These are phyloP conservation scores for Strix uralensis DNA, from an alignment of 2,113 vertebrate genomes.

Conservation along the genomic window DNA sequence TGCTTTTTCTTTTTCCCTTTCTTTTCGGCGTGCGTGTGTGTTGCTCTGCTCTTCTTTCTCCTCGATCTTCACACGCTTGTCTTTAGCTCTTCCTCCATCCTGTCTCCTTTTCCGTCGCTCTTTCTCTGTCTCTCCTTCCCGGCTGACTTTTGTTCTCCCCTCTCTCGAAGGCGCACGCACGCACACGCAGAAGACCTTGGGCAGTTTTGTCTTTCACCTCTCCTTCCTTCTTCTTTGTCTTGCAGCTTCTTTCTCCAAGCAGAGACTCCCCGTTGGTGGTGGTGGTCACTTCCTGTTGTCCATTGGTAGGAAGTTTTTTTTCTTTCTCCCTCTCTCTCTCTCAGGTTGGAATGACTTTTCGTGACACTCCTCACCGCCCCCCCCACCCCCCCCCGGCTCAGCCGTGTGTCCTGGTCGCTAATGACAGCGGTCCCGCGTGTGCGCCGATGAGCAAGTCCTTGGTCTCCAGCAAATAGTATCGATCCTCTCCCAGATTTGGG, in stretches of 20 bases:
- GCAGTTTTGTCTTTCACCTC: constrained; percentile 62
- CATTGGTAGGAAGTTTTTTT: constrained; percentile 64
- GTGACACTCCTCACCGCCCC: constrained; percentile 5
- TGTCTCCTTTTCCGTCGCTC: not conserved
- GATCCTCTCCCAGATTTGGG: constrained; percentile 7
- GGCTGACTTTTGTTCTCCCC: constrained; percentile 64
- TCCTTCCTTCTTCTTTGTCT: constrained; percentile 67
- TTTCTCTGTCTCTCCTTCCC: constrained; percentile 11
- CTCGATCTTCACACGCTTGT: constrained; percentile 15
- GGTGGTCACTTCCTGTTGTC: constrained; percentile 70
- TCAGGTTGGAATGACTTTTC: constrained; percentile 57
- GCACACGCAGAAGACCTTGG: constrained; percentile 21
- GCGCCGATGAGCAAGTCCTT: constrained; percentile 4
- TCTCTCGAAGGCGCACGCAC: not conserved
- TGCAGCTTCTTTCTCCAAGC: constrained; percentile 56
- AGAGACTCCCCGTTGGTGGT: constrained; percentile 48
- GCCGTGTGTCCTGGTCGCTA: constrained; percentile 8
- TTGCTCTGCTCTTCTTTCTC: not conserved
- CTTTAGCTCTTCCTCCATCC: constrained; percentile 9
- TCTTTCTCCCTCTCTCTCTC: not conserved
- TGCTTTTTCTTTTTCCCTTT: not conserved
- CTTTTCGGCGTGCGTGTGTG: not conserved
- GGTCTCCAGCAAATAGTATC: constrained; percentile 18
- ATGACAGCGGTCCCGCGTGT: not conserved
- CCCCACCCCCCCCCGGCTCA: not conserved